phyloP scores from a whole-genome alignment of 1,140 invertebrate genomes.

The Ceratoteleas bidentatus region DNA sequence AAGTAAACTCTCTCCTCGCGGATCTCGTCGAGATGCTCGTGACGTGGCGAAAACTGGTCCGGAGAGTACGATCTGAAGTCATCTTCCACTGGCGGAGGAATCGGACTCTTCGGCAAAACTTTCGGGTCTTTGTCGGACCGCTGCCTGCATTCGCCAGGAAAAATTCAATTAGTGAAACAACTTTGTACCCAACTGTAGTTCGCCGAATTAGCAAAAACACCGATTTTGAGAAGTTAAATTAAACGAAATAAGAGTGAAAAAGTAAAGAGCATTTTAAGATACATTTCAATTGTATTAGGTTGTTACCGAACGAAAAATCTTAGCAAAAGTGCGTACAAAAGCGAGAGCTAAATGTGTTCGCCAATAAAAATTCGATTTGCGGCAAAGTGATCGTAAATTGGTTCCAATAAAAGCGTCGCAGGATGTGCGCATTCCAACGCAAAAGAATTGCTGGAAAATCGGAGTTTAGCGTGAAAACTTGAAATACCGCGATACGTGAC shows the following conservation, averaged over 20 bases:
- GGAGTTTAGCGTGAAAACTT: background rate
- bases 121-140: conserved; percentile 67
- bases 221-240: too few species aligned
- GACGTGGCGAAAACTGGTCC: conserved; percentile 69
- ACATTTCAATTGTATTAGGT: background rate
- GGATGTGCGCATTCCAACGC: background rate
- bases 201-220: too few species aligned
- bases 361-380: conserved; percentile 6
- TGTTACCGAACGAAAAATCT: background rate
- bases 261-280: background rate
- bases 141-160: conserved; percentile 54
- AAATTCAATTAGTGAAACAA: too few species aligned
- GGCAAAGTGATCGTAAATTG: too few species aligned
- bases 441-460: background rate
- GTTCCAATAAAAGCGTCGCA: background rate
- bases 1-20: conserved; percentile 77
- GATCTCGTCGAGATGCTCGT: conserved; percentile 77
- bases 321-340: conserved; percentile 6
- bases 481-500: background rate
- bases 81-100: conserved; percentile 70
- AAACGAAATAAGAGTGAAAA: too few species aligned
- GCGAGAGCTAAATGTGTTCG: conserved; percentile 10
- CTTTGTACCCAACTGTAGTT: too few species aligned
- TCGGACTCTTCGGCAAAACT: conserved; percentile 77
- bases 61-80: conserved; percentile 61